Percentiles rank a stretch among this genome's conserved stretches.
Evolutionary conservation across 1,140 invertebrate species (phyloP).

Genomic region (Temnothorax nylanderi): DNA sequence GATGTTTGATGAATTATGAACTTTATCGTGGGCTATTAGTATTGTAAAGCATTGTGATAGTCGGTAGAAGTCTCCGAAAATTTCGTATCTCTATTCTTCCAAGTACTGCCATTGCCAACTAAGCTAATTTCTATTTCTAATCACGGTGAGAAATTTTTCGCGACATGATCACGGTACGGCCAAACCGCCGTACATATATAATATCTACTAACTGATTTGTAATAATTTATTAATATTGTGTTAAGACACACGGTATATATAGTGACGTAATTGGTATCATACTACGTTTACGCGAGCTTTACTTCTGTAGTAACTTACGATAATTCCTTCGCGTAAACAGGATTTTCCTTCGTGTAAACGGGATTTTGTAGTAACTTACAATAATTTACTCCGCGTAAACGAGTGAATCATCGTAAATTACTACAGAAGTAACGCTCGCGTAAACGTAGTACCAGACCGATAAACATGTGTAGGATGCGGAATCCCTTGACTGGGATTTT

Average conservation of each 20-base stretch:
- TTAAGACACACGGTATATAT: constrained; percentile 27
- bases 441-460: too few species aligned
- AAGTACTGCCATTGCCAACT: constrained; percentile 61
- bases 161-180: constrained; percentile 37
- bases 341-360: too few species aligned
- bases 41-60: constrained; percentile 59
- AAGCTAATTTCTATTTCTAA: constrained; percentile 55
- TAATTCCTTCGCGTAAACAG: too few species aligned
- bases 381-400: too few species aligned
- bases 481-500: neutral
- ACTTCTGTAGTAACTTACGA: too few species aligned
- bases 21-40: constrained; percentile 40
- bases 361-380: too few species aligned
- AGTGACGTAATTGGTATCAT: constrained; percentile 3
- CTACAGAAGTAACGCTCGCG: too few species aligned
- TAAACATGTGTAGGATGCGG: neutral
- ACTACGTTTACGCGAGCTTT: too few species aligned
- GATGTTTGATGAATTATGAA: constrained; percentile 51
- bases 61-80: constrained; percentile 49
- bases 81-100: constrained; percentile 48
- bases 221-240: constrained; percentile 61
- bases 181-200: neutral
- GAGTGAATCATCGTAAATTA: too few species aligned
- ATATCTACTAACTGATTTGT: constrained; percentile 42
- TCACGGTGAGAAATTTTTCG: constrained; percentile 53